These are phyloP conservation scores for Prunella strophiata DNA, from an alignment of 2,797 vertebrate genomes.

Conservation along the genomic window DNA sequence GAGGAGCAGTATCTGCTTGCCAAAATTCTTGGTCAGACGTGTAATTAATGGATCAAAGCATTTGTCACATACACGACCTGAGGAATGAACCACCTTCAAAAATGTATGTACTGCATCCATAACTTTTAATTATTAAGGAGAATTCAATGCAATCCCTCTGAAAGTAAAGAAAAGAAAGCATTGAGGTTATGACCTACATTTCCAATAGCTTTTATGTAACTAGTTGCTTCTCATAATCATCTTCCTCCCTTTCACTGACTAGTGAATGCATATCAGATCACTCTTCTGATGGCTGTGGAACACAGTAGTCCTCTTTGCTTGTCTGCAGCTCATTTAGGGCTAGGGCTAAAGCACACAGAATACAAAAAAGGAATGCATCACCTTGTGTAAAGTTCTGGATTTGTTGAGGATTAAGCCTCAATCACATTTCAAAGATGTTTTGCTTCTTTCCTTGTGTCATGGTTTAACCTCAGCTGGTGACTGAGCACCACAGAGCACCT, in stretches of 20 bases:
- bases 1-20: not conserved
- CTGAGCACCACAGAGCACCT: not conserved
- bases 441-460: not conserved
- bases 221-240: not conserved
- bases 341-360: not conserved
- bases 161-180: not conserved
- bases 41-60: not conserved
- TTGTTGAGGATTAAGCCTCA: constrained; percentile 3
- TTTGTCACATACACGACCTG: accelerated
- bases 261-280: not conserved
- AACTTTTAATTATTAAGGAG: not conserved
- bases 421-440: not conserved
- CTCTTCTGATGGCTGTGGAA: not conserved
- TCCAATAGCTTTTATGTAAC: not conserved
- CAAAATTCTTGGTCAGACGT: not conserved
- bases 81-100: not conserved
- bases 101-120: not conserved
- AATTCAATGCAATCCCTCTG: not conserved
- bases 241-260: not conserved
- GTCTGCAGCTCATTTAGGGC: not conserved
- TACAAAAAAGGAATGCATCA: not conserved
- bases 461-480: not conserved
- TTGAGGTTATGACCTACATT: not conserved
- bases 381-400: not conserved
- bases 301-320: not conserved